Conservation (phyloP, 2,113 vertebrate genomes). For the Aleadryas rufinucha region DNA sequence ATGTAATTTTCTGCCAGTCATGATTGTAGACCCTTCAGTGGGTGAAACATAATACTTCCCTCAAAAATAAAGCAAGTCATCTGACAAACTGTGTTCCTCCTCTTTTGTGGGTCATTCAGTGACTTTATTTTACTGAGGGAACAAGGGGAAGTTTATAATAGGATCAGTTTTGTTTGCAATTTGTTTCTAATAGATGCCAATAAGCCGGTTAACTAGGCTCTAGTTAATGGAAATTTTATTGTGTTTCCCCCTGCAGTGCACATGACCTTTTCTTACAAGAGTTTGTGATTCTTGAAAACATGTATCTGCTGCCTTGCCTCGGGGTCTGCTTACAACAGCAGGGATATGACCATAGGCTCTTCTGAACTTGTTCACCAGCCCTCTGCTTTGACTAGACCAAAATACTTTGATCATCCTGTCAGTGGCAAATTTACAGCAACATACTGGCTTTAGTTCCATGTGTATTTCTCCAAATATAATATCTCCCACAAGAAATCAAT, state of each 20-base stretch:
- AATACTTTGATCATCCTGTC: slow-evolving; percentile 81
- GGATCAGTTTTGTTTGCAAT: slow-evolving; percentile 90
- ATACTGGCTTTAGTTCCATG: slow-evolving; percentile 72
- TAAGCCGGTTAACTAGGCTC: slow-evolving; percentile 89
- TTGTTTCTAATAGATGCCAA: slow-evolving; percentile 95
- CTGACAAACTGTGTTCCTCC: slow-evolving; percentile 61
- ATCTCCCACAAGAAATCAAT: slow-evolving; percentile 84
- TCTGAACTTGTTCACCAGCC: slow-evolving; percentile 60
- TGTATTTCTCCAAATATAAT: slow-evolving; percentile 86
- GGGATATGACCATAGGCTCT: slow-evolving; percentile 60
- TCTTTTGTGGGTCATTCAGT: slow-evolving; percentile 64
- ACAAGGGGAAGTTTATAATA: slow-evolving; percentile 85
- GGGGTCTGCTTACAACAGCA: slow-evolving; percentile 54
- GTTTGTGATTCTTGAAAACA: slow-evolving; percentile 82
- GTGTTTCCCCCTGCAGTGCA: slow-evolving; percentile 81
- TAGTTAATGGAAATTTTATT: slow-evolving; percentile 99
- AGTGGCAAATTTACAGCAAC: slow-evolving; percentile 79
- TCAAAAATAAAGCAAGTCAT: slow-evolving; percentile 64
- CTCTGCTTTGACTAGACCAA: slow-evolving; percentile 57
- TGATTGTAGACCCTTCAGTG: slow-evolving; percentile 30
- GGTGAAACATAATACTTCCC: slow-evolving; percentile 65
- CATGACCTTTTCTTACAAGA: slow-evolving; percentile 89
- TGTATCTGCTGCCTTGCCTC: slow-evolving; percentile 76
- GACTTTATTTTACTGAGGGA: slow-evolving; percentile 68
- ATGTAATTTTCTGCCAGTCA: slow-evolving; percentile 53